Evolutionary conservation across 1,140 invertebrate species (phyloP).

Genomic region (Drosophila neocordata): DNA sequence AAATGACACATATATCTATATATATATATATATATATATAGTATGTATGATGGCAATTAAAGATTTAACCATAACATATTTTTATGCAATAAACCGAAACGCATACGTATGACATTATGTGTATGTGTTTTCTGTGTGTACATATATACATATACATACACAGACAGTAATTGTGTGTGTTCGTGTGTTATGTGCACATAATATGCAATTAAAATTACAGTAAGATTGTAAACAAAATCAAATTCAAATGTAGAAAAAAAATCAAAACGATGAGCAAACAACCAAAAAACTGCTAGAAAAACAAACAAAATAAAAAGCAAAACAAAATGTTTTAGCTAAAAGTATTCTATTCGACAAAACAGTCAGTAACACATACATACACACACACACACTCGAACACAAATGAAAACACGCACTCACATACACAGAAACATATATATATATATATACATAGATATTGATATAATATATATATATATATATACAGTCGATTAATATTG

Average conservation of each 20-base stretch:
- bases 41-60: background rate
- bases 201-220: slow-evolving; percentile 75
- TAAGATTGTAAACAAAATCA: slow-evolving; percentile 61
- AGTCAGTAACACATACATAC: slow-evolving; percentile 49
- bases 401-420: slow-evolving; percentile 12
- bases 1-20: background rate
- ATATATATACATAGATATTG: slow-evolving; percentile 45
- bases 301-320: slow-evolving; percentile 52
- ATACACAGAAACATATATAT: slow-evolving; percentile 29
- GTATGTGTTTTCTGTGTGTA: no score
- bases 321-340: slow-evolving; percentile 40
- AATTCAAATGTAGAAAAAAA: slow-evolving; percentile 77
- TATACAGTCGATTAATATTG: slow-evolving; percentile 16
- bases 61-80: slow-evolving; percentile 45
- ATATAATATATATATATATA: slow-evolving; percentile 37
- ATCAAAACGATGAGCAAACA: slow-evolving; percentile 81
- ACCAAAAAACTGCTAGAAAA: slow-evolving; percentile 79
- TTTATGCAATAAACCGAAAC: slow-evolving; percentile 69
- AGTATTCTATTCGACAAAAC: slow-evolving; percentile 51
- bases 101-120: slow-evolving; percentile 6
- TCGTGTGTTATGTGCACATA: slow-evolving; percentile 34
- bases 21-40: background rate
- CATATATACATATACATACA: background rate
- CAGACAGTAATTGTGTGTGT: background rate
- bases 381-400: slow-evolving; percentile 29